Evolutionary conservation across 1,140 invertebrate genomes (phyloP).

Genomic region (Drosophila ercepeae): DNA sequence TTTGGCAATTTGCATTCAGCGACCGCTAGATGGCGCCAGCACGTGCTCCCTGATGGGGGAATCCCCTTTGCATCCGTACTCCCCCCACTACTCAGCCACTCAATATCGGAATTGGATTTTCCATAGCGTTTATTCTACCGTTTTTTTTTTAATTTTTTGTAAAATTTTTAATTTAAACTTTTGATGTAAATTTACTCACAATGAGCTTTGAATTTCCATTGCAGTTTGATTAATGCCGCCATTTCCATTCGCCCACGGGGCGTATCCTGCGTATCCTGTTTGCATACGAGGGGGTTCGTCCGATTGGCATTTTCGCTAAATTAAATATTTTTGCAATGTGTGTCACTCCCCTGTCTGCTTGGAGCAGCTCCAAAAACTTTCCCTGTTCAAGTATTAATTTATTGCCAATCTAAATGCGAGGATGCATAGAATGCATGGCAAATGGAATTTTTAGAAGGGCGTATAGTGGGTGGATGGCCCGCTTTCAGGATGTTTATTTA

Average conservation of each 20-base stretch:
- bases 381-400: slow-evolving; percentile 55
- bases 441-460: slow-evolving; percentile 5
- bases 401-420: slow-evolving; percentile 51
- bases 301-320: slow-evolving; percentile 58
- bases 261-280: slow-evolving; percentile 51
- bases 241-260: slow-evolving; percentile 3
- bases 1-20: slow-evolving; percentile 72
- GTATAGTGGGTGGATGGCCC: not conserved
- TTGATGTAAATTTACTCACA: slow-evolving; percentile 32
- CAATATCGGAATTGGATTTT: slow-evolving; percentile 41
- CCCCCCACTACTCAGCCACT: slow-evolving; percentile 4
- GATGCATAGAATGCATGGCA: slow-evolving; percentile 31
- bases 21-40: slow-evolving; percentile 61
- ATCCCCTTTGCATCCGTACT: not conserved
- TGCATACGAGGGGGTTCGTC: not conserved
- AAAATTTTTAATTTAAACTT: slow-evolving; percentile 45
- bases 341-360: slow-evolving; percentile 22
- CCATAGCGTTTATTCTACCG: not conserved
- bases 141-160: slow-evolving; percentile 10
- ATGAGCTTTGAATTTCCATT: slow-evolving; percentile 24
- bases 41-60: slow-evolving; percentile 42
- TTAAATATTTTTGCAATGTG: slow-evolving; percentile 54
- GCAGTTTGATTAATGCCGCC: slow-evolving; percentile 16
- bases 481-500: slow-evolving; percentile 40
- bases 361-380: slow-evolving; percentile 10